Evolutionary conservation across 2,888 invertebrate species (phyloP).

Genomic region (Cremastinae sp.): DNA sequence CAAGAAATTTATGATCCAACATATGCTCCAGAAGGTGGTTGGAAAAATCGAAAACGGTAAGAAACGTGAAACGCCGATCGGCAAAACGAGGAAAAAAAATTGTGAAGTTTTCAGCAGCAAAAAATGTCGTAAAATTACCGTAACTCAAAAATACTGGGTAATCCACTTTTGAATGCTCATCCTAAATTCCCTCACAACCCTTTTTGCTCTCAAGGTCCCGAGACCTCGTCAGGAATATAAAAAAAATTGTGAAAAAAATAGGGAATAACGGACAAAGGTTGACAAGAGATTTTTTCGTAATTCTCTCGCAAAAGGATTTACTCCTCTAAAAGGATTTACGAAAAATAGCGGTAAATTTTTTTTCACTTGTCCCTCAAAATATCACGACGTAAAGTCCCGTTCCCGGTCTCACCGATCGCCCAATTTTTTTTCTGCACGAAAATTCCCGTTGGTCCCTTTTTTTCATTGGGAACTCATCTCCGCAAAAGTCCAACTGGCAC

Average conservation of each 20-base stretch:
- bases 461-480: slow-evolving; percentile 9
- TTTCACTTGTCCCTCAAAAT: slow-evolving; percentile 61
- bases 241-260: slow-evolving; percentile 46
- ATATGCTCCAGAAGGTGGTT: too few relatives aligned
- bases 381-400: slow-evolving; percentile 65
- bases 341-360: slow-evolving; percentile 68
- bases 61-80: slow-evolving; percentile 1
- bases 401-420: slow-evolving; percentile 59
- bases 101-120: slow-evolving; percentile 40
- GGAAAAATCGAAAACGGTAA: too few relatives aligned
- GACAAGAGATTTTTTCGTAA: slow-evolving; percentile 48
- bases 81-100: slow-evolving; percentile 14
- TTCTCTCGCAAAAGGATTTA: slow-evolving; percentile 63
- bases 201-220: slow-evolving; percentile 37
- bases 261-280: slow-evolving; percentile 16
- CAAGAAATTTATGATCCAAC: too few relatives aligned
- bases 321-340: slow-evolving; percentile 66
- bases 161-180: slow-evolving; percentile 54
- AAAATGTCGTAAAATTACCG: slow-evolving; percentile 43
- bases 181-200: slow-evolving; percentile 42
- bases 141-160: slow-evolving; percentile 44
- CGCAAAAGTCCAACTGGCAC: slow-evolving; percentile 60
- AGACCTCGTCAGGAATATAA: neutral
- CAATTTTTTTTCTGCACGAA: slow-evolving; percentile 48
- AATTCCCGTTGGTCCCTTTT: slow-evolving; percentile 52